phyloP scores from a whole-genome alignment of 2,113 vertebrate genomes.

The Erpornis zantholeuca region DNA sequence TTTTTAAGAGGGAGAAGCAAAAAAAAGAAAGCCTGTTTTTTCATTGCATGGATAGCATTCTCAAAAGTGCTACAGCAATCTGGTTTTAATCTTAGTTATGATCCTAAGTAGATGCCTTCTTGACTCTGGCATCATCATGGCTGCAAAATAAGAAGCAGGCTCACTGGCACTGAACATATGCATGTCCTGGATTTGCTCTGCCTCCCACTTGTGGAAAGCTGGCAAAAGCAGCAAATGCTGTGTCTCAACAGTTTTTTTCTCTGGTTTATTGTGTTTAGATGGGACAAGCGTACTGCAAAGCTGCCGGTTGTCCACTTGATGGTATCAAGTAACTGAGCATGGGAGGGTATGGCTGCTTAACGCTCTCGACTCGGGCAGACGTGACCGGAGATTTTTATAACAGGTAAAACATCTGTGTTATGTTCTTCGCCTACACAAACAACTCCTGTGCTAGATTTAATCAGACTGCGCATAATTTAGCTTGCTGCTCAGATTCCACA shows the following conservation, averaged over 20 bases:
- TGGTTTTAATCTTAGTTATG: constrained; percentile 39
- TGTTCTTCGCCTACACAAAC: neutral
- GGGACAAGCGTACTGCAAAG: neutral
- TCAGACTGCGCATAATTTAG: neutral
- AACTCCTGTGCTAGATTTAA: neutral
- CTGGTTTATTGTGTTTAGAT: neutral
- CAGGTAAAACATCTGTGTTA: neutral
- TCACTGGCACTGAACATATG: neutral
- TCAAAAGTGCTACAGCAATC: constrained; percentile 18
- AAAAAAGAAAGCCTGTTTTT: neutral
- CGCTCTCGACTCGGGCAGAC: neutral
- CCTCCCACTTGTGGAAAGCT: neutral
- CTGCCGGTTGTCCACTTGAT: constrained; percentile 39
- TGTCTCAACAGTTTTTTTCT: neutral
- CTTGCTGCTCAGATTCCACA: neutral
- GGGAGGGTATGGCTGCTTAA: neutral
- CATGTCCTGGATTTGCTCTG: neutral
- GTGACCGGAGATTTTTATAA: neutral
- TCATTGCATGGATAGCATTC: neutral
- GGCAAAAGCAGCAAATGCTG: neutral
- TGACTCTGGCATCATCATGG: constrained; percentile 43
- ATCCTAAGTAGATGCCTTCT: constrained; percentile 45
- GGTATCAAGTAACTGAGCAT: constrained; percentile 41
- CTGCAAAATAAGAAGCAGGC: constrained; percentile 51
- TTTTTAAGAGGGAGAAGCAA: neutral